Percentiles rank a stretch among this genome's conserved stretches.
phyloP scores from a whole-genome alignment of 2,888 invertebrate species.

The Anagyrus pseudococci region DNA sequence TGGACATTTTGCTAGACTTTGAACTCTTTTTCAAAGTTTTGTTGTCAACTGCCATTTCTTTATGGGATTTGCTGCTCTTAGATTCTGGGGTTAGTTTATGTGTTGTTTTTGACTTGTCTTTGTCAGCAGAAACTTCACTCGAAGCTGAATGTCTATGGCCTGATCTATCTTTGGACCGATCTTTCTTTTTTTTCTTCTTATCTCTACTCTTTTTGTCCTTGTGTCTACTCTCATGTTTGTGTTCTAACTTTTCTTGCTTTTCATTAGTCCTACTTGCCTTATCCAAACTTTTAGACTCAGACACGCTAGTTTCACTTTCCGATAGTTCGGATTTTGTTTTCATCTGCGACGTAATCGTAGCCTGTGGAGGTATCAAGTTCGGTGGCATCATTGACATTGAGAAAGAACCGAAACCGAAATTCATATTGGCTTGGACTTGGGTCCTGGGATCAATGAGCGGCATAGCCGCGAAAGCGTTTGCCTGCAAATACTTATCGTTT shows the following conservation, averaged over 20 bases:
- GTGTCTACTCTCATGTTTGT: slow-evolving; percentile 12
- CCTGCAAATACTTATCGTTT: background rate
- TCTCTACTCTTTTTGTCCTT: slow-evolving; percentile 25
- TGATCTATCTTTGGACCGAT: slow-evolving; percentile 24
- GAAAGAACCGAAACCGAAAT: slow-evolving; percentile 14
- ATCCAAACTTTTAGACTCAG: background rate
- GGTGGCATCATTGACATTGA: slow-evolving; percentile 8
- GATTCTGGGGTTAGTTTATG: slow-evolving; percentile 3
- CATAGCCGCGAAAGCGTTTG: background rate
- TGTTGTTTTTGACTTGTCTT: slow-evolving; percentile 22
- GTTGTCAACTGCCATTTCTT: slow-evolving; percentile 1
- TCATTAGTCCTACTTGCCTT: too few relatives aligned
- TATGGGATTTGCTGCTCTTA: slow-evolving; percentile 9
- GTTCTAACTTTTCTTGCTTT: slow-evolving; percentile 8
- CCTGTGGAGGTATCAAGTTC: slow-evolving; percentile 4
- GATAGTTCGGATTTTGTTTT: slow-evolving; percentile 12
- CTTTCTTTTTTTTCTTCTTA: slow-evolving; percentile 23
- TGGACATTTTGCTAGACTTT: slow-evolving; percentile 13
- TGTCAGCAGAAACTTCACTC: slow-evolving; percentile 17
- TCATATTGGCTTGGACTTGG: background rate
- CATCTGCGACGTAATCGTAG: background rate
- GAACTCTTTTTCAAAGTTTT: slow-evolving; percentile 6
- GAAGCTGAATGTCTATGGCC: slow-evolving; percentile 11
- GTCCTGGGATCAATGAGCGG: background rate
- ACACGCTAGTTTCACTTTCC: background rate